Base-by-base conservation (phyloP, 2,888 invertebrate species). In the Pandemis cinnamomeana region DNA sequence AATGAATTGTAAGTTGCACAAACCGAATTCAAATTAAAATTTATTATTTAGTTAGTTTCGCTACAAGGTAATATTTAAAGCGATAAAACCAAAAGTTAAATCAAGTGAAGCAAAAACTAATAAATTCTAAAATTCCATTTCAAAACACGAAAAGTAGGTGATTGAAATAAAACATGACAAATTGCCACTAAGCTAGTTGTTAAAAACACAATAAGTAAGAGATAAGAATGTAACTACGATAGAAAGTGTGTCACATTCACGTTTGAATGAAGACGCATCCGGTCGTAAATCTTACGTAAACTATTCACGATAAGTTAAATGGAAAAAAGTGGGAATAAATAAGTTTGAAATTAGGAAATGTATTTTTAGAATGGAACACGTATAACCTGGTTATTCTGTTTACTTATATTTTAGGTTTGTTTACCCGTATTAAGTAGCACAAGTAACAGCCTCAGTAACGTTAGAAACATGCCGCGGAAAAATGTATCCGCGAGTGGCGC, bases 221-320 rank as follows among this genome's bases (percentile, higher is more conserved):
- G 89, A 92, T 91, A 92, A 91, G 86, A 88, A 86, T 84, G 83
- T 77, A 79, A 77, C 77, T 82, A 85, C 86, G 80, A 87, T 89
- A 90, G 92, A 92, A 93, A 92, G 91, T 92, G 89, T 91, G 92
- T 90, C 91, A 89, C 89, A 89, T 91, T 91, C 88, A 89, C 89
- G 87, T 90, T 89, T 87, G 83, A 91, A 91, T 91, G 90, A 89
- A 89, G 88, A 89, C 87, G 88, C 87, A 90, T 92, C 92, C 92
- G 91, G 90, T 88, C 89, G 88, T 91, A 91, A 89, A 91, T 90
- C 89, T 91, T 89, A 88, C 84, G 87, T 86, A 88, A 91, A 90
- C 81, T 86, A 87, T 87, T 86, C 82, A 85, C 83, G 88, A 90
- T 91, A 89, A 88, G 82, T 87, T 82, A 83, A 88, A 87, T 82